phyloP scores from a whole-genome alignment of 2,888 invertebrate species.

The Serripes groenlandicus region DNA sequence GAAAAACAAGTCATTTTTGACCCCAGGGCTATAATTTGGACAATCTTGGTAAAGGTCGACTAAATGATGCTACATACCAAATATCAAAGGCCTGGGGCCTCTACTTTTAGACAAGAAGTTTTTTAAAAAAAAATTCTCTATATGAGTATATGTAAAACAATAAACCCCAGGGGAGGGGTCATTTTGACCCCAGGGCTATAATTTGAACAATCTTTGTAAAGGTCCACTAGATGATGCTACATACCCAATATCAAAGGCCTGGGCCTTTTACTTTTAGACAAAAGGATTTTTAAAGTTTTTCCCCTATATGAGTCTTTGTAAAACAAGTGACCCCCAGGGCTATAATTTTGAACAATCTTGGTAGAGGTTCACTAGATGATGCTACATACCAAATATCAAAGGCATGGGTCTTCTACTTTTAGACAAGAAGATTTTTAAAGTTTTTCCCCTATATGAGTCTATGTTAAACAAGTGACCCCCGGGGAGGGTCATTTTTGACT shows the following conservation, averaged over 20 bases:
- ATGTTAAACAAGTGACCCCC: background rate
- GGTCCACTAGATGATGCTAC: background rate
- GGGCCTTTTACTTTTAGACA: background rate
- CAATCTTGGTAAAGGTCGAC: too few species aligned
- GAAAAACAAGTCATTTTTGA: too few species aligned
- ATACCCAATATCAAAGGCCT: background rate
- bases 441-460: background rate
- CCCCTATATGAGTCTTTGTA: background rate
- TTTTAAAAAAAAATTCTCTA: too few species aligned
- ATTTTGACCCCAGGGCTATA: background rate
- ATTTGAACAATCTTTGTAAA: background rate
- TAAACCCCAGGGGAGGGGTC: background rate
- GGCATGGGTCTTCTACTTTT: background rate
- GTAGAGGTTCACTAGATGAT: background rate
- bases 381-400: background rate
- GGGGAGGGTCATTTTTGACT: background rate
- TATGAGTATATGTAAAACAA: background rate
- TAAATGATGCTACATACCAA: too few species aligned
- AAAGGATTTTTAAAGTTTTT: background rate
- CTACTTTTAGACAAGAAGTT: too few species aligned
- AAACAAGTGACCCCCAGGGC: background rate
- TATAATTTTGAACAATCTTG: background rate
- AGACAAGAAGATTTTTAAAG: background rate
- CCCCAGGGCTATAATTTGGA: too few species aligned
- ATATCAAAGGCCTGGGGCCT: too few species aligned